These are phyloP conservation scores for Lasioglossum figueresi DNA, from an alignment of 2,888 invertebrate species.

Conservation along the genomic window DNA sequence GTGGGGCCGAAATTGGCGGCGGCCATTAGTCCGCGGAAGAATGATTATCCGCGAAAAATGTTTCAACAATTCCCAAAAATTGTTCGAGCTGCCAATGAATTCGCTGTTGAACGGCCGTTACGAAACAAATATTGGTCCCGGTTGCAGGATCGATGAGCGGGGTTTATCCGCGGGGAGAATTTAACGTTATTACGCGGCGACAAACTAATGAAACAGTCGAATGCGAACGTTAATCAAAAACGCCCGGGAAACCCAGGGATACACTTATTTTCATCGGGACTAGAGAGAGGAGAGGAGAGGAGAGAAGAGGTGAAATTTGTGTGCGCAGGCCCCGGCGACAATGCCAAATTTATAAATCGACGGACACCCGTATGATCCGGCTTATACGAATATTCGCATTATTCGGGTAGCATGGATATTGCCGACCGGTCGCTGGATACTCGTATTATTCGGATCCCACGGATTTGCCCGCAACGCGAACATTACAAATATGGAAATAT, in stretches of 20 bases:
- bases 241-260: not conserved
- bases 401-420: constrained; percentile 54
- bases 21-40: constrained; percentile 20
- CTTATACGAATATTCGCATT: constrained; percentile 60
- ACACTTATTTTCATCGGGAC: constrained; percentile 18
- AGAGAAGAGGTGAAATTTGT: constrained; percentile 18
- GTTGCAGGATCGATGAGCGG: not conserved
- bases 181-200: constrained; percentile 9
- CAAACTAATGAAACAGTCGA: not conserved
- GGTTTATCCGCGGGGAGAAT: not conserved
- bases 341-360: constrained; percentile 59
- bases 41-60: constrained; percentile 54
- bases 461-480: constrained; percentile 45
- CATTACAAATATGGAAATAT: constrained; percentile 63
- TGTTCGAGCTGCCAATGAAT: constrained; percentile 30
- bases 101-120: constrained; percentile 1
- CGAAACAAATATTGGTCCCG: constrained; percentile 5
- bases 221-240: constrained; percentile 17
- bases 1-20: not conserved
- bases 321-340: constrained; percentile 23
- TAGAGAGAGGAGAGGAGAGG: not conserved
- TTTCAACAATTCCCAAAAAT: not conserved
- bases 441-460: constrained; percentile 54
- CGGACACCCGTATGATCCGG: constrained; percentile 61
- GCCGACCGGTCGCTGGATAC: constrained; percentile 43